Evolutionary conservation across 1,140 invertebrate species (phyloP).

Genomic region (Agrilus planipennis): DNA sequence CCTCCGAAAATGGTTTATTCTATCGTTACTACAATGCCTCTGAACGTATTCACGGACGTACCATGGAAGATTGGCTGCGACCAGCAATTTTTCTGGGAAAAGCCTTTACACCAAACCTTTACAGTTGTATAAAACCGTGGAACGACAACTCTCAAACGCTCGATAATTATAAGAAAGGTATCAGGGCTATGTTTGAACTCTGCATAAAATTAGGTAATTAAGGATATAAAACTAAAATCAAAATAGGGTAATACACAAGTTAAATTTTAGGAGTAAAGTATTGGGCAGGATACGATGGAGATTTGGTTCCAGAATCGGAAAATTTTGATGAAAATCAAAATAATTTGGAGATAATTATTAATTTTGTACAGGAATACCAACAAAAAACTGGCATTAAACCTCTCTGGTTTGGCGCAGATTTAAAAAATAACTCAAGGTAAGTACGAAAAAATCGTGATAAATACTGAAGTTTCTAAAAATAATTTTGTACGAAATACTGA

Average conservation of each 20-base stretch:
- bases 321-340: constrained; percentile 41
- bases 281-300: constrained; percentile 51
- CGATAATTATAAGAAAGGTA: constrained; percentile 45
- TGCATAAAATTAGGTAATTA: constrained; percentile 42
- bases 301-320: constrained; percentile 37
- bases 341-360: constrained; percentile 46
- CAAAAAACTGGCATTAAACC: constrained; percentile 44
- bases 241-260: no score
- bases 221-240: no score
- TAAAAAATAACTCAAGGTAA: constrained; percentile 33
- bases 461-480: no score
- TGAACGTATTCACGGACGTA: constrained; percentile 39
- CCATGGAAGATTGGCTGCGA: constrained; percentile 57
- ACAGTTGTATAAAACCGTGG: constrained; percentile 44
- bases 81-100: constrained; percentile 45
- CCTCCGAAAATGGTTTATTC: constrained; percentile 37
- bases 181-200: constrained; percentile 52
- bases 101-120: constrained; percentile 36
- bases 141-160: constrained; percentile 43
- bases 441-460: no score
- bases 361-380: constrained; percentile 43
- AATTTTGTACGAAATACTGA: no score
- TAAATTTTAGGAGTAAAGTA: constrained; percentile 41
- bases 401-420: constrained; percentile 50
- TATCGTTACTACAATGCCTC: constrained; percentile 45